Evolutionary conservation across 2,113 vertebrate genomes (phyloP).

Genomic region (Chascanopsetta lugubris): DNA sequence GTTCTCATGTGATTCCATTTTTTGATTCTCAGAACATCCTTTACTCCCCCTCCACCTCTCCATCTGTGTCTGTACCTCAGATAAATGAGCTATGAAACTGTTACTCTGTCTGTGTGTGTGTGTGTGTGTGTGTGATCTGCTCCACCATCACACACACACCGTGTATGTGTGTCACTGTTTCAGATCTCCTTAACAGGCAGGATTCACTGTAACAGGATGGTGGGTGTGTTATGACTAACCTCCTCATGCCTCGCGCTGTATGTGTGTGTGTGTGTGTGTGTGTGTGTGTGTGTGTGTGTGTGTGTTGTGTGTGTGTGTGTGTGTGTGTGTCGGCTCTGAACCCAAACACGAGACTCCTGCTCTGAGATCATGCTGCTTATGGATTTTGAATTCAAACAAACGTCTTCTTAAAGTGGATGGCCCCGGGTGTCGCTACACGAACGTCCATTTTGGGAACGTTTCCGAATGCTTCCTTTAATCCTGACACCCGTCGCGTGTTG

Average conservation of each 20-base stretch:
- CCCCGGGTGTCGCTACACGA: too few species aligned
- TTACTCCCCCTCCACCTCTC: not conserved
- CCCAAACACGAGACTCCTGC: conserved; percentile 61
- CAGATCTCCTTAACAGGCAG: conserved; percentile 79
- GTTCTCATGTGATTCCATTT: conserved; percentile 13
- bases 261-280: too few species aligned
- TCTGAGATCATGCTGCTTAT: not conserved
- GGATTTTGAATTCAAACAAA: not conserved
- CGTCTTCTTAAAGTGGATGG: too few species aligned
- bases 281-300: too few species aligned
- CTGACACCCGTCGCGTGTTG: too few species aligned
- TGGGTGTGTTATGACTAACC: conserved; percentile 73
- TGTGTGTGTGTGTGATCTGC: conserved; percentile 48
- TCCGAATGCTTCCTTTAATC: too few species aligned
- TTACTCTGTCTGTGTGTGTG: conserved; percentile 46
- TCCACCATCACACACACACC: conserved; percentile 63
- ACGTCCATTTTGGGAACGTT: too few species aligned
- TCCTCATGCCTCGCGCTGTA: conserved; percentile 43
- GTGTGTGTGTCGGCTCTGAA: conserved; percentile 47
- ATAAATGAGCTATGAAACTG: conserved; percentile 40
- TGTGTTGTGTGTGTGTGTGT: too few species aligned
- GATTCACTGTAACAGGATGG: conserved; percentile 79
- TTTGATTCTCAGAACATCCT: conserved; percentile 4
- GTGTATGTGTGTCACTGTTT: conserved; percentile 68
- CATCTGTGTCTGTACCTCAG: conserved; percentile 33